Conservation (phyloP, 2,797 vertebrate species). For the Oreonectes daqikongensis region DNA sequence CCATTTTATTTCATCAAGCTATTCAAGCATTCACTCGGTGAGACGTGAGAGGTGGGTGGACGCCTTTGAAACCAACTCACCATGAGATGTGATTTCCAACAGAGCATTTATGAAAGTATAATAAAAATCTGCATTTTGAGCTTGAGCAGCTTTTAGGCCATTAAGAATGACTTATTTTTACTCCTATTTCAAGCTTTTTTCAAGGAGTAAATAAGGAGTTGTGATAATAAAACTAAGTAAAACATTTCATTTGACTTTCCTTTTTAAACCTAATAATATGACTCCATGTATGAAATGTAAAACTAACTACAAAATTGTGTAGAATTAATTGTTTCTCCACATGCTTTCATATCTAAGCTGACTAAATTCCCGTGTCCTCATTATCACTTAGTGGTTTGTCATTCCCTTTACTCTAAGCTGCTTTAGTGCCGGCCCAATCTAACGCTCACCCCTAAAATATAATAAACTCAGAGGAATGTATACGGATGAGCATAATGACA, state of each 20-base stretch:
- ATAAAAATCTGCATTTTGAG: neutral
- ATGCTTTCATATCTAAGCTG: neutral
- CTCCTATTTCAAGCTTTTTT: too few species aligned
- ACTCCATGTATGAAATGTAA: neutral
- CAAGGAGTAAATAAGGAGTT: too few species aligned
- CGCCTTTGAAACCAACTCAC: constrained; percentile 41
- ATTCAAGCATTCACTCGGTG: constrained; percentile 14
- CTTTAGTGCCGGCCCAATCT: neutral
- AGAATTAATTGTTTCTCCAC: neutral
- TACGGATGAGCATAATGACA: neutral
- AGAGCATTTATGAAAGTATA: constrained; percentile 39
- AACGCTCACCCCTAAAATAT: neutral
- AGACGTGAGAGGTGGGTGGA: constrained; percentile 37
- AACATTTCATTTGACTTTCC: neutral
- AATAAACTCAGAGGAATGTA: neutral
- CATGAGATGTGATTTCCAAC: constrained; percentile 49
- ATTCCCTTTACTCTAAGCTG: neutral
- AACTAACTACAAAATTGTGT: neutral
- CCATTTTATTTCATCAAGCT: neutral
- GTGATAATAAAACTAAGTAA: neutral
- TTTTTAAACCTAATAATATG: too few species aligned
- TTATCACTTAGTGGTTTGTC: neutral
- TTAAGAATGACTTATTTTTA: neutral
- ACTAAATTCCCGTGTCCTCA: neutral
- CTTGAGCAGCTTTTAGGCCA: neutral